Evolutionary conservation across 2,797 vertebrate species (phyloP).

Genomic region (Holocentrus rufus): DNA sequence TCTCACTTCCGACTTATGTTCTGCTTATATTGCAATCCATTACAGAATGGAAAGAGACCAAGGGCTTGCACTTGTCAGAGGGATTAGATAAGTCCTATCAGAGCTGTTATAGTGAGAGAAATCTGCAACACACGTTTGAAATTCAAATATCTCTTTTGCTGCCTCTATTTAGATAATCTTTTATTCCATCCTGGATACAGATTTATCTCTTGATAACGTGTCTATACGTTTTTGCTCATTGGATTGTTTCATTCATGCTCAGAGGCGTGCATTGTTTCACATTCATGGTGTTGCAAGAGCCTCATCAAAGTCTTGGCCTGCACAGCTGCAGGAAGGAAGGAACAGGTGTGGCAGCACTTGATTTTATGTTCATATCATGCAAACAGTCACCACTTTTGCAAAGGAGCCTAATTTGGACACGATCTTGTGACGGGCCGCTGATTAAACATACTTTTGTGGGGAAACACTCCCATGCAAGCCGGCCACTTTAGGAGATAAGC

Average conservation of each 20-base stretch:
- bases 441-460: conserved; percentile 18
- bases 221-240: not conserved
- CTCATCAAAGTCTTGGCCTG: conserved; percentile 55
- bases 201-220: too few species aligned
- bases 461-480: conserved; percentile 21
- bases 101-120: not conserved
- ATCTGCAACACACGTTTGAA: not conserved
- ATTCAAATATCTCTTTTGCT: not conserved
- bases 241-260: conserved; percentile 44
- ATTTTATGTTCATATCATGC: conserved; percentile 63
- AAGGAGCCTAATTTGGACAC: conserved; percentile 31
- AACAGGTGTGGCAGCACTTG: conserved; percentile 78
- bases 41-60: conserved; percentile 23
- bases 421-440: conserved; percentile 44
- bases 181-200: too few species aligned
- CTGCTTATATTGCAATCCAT: conserved; percentile 4
- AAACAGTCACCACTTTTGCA: conserved; percentile 33
- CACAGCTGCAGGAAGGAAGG: conserved; percentile 78
- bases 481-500: not conserved
- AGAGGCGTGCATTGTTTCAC: conserved; percentile 42
- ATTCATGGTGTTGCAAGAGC: conserved; percentile 46
- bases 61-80: not conserved
- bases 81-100: not conserved
- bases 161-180: too few species aligned
- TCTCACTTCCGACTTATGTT: conserved; percentile 15